Evolutionary conservation across 2,888 invertebrate genomes (phyloP), one percentile per base, ranked within the genome.

Genomic region (Eulithis testata): DNA sequence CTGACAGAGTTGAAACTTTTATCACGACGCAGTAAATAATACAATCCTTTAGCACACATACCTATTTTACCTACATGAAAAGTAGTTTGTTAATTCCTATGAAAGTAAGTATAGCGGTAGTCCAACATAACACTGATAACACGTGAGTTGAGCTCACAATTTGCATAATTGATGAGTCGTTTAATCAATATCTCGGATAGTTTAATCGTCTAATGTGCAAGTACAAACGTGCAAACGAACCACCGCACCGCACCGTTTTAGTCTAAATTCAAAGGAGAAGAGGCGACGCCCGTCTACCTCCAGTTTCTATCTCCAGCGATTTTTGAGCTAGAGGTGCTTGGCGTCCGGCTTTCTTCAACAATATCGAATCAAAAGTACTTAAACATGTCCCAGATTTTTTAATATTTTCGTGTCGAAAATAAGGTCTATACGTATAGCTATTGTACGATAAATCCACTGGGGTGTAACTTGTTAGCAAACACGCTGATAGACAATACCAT

Each of bases 211-310:
- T 60, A 37, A 49, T 40, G 47, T 56, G 47, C 56, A 43, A 53
- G 43, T 57, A 49, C 60, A 66, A 63, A 60, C 57, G 57, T 66
- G 57, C 66, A 66, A 57, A 51, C 50, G 66, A 63, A 51, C 59
- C 59, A 12, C 56, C 60, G 52, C 52, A 63, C 55, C 63, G 63
- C 59, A 12, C 56, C 60, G 52, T 52, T 66, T 59, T 66, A 66
- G 60, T 43, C 59, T 56, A 63, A 66, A 62, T 64, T 61, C 59
- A 62, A 68, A 59, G 64, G 54, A 61, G 61, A 63, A 57, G 54
- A 63, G 60, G 57, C 31, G 60, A 50, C 54, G 43, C 54, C 52
- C 53, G 14, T 44, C 57, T 50, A 12, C 45, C 52, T 56, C 21
- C 36, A 50, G 44, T 37, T 51, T 44, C 58, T 53, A 59, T 54